A percentile compares a stretch with the other conserved stretches of the same genome.
Evolutionary conservation across 1,140 invertebrate genomes (phyloP).

Genomic region (Sycobia sp.): DNA sequence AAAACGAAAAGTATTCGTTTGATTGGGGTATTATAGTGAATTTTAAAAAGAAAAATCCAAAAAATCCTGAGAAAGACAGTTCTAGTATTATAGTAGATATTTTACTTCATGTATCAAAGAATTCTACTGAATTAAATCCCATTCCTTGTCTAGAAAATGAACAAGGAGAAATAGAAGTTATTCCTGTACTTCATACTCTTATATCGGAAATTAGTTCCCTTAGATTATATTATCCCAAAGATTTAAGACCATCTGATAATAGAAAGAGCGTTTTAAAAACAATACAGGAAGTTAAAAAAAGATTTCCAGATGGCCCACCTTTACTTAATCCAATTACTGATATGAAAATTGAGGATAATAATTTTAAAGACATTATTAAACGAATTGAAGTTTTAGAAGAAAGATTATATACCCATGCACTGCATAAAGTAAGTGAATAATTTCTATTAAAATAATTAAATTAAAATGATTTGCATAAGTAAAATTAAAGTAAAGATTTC

Average conservation of each 20-base stretch:
- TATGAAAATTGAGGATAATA: conserved; percentile 90
- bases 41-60: conserved; percentile 76
- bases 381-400: conserved; percentile 84
- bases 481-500: neutral
- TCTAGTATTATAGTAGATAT: conserved; percentile 80
- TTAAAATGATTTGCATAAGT: neutral
- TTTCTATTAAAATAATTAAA: conserved; percentile 1
- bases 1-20: conserved; percentile 84
- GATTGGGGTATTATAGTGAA: conserved; percentile 97
- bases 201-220: conserved; percentile 90
- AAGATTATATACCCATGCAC: conserved; percentile 79
- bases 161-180: conserved; percentile 86
- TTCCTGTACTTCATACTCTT: conserved; percentile 82
- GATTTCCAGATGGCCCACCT: conserved; percentile 85
- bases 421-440: conserved; percentile 71
- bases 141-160: conserved; percentile 70
- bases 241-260: conserved; percentile 83
- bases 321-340: conserved; percentile 92
- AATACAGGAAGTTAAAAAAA: conserved; percentile 87
- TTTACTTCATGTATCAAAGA: conserved; percentile 74
- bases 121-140: conserved; percentile 65
- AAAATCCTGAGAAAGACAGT: conserved; percentile 66
- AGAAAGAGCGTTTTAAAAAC: conserved; percentile 85
- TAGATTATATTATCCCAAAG: conserved; percentile 87
- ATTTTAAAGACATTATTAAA: conserved; percentile 79